Evolutionary conservation across 2,888 invertebrate genomes (phyloP).

Genomic region (Drosophila yooni): DNA sequence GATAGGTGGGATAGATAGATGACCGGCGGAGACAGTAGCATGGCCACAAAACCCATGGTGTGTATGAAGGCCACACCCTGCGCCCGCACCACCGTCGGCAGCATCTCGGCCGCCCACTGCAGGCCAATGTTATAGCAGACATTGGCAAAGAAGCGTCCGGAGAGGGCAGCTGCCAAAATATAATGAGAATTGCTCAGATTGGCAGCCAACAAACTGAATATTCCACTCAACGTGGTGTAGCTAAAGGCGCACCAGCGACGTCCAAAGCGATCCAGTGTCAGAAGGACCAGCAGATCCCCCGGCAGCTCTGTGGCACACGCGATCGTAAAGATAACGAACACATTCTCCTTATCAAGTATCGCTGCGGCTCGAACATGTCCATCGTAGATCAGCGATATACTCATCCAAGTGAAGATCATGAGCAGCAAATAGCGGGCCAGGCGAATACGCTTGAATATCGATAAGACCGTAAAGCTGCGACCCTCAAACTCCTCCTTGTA

Average conservation of each 20-base stretch:
- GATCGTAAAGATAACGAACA: constrained; percentile 92
- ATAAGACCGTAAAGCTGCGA: constrained; percentile 90
- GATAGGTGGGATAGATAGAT: constrained; percentile 90
- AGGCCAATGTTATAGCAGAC: constrained; percentile 96
- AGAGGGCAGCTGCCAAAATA: constrained; percentile 91
- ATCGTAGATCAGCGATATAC: constrained; percentile 93
- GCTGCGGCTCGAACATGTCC: constrained; percentile 95
- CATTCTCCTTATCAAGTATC: constrained; percentile 91
- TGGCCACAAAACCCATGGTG: constrained; percentile 94
- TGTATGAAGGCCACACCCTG: constrained; percentile 94
- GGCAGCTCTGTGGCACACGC: constrained; percentile 94
- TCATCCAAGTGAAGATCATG: constrained; percentile 93
- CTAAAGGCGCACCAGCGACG: constrained; percentile 93
- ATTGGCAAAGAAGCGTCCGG: constrained; percentile 94
- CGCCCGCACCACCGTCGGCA: constrained; percentile 94
- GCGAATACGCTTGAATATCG: constrained; percentile 91
- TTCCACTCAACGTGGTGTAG: constrained; percentile 91
- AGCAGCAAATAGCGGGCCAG: constrained; percentile 90
- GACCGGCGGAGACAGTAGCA: constrained; percentile 92
- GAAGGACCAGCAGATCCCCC: constrained; percentile 92
- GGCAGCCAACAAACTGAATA: constrained; percentile 92
- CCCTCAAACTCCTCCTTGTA: constrained; percentile 89
- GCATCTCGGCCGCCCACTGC: constrained; percentile 94
- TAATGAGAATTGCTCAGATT: constrained; percentile 89
- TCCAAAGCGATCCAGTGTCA: constrained; percentile 91